These are phyloP conservation scores for Dreissena polymorpha DNA, from an alignment of 1,140 invertebrate genomes.

Conservation along the genomic window DNA sequence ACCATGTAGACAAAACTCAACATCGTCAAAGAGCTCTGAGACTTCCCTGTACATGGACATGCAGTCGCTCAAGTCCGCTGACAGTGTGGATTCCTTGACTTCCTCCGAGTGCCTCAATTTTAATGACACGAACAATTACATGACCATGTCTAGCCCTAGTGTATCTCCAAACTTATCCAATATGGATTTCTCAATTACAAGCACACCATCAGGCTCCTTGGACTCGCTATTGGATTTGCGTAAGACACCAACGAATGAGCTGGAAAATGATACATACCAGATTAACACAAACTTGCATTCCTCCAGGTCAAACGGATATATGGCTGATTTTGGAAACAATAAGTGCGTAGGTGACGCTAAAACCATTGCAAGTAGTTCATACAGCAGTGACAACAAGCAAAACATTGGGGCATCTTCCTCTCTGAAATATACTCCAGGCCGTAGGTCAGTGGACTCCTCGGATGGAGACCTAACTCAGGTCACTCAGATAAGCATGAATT, in stretches of 20 bases:
- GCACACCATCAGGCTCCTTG: constrained; percentile 62
- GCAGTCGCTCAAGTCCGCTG: constrained; percentile 63
- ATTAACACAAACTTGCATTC: constrained; percentile 40
- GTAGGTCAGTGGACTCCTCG: constrained; percentile 27
- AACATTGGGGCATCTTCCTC: constrained; percentile 11
- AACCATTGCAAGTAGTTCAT: constrained; percentile 7
- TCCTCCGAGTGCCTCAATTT: constrained; percentile 51
- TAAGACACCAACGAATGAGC: constrained; percentile 46
- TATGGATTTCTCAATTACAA: constrained; percentile 59
- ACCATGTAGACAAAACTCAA: constrained; percentile 34
- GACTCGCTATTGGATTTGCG: constrained; percentile 60
- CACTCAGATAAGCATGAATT: constrained; percentile 26
- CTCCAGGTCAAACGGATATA: background rate
- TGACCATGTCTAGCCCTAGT: constrained; percentile 68
- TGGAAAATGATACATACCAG: constrained; percentile 50
- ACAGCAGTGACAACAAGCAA: constrained; percentile 22
- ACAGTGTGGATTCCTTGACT: constrained; percentile 58
- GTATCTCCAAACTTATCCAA: constrained; percentile 65
- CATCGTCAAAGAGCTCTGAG: constrained; percentile 44
- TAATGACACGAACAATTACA: constrained; percentile 64
- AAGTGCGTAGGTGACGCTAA: background rate
- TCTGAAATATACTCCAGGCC: constrained; percentile 27
- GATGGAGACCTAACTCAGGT: constrained; percentile 33
- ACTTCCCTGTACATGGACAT: constrained; percentile 58
- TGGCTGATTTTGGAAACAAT: background rate